phyloP scores from a whole-genome alignment of 1,140 invertebrate species.

The Drosophila sulfurigaster region DNA sequence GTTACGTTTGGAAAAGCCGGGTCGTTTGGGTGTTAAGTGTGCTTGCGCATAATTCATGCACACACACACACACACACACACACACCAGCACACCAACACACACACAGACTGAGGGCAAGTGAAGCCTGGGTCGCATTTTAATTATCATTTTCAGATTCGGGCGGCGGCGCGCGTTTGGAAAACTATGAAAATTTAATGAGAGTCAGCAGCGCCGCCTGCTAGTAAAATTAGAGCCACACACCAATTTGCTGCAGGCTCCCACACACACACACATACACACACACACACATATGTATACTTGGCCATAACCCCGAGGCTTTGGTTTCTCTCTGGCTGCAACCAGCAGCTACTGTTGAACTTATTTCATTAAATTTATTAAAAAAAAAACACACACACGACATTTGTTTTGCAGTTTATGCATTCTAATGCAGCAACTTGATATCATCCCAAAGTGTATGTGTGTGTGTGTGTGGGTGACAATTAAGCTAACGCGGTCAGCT shows the following conservation, averaged over 20 bases:
- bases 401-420: slow-evolving; percentile 68
- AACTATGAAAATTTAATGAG: slow-evolving; percentile 75
- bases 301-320: slow-evolving; percentile 2
- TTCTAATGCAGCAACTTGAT: slow-evolving; percentile 66
- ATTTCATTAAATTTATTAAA: slow-evolving; percentile 66
- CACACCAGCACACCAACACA: not conserved
- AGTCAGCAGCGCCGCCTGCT: slow-evolving; percentile 27
- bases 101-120: slow-evolving; percentile 12
- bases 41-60: slow-evolving; percentile 53
- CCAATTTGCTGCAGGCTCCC: slow-evolving; percentile 45
- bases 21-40: slow-evolving; percentile 54
- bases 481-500: slow-evolving; percentile 1
- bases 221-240: slow-evolving; percentile 62
- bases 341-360: slow-evolving; percentile 43
- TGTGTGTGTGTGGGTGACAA: not conserved
- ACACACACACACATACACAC: not conserved
- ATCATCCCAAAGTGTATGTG: slow-evolving; percentile 2
- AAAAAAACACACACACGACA: slow-evolving; percentile 48
- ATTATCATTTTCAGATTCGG: slow-evolving; percentile 70
- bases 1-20: slow-evolving; percentile 23
- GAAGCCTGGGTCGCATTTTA: slow-evolving; percentile 62
- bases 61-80: slow-evolving; percentile 11
- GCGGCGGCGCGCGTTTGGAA: slow-evolving; percentile 55
- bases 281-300: not conserved
- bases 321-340: not conserved